A percentile compares a stretch with the other conserved stretches of the same genome.
phyloP scores from a whole-genome alignment of 2,797 vertebrate species.

The Aldrovandia affinis region DNA sequence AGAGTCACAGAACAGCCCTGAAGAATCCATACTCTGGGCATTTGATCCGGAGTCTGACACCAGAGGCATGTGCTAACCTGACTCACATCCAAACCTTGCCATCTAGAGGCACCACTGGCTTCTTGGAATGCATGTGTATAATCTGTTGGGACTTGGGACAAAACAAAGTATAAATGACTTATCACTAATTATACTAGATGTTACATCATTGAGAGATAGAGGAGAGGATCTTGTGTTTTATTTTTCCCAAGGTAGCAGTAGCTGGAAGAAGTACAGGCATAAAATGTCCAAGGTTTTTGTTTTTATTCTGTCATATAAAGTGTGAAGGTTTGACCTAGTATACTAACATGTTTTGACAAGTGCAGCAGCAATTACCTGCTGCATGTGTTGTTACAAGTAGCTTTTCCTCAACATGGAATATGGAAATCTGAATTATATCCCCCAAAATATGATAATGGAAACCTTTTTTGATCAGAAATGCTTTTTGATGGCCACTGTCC shows the following conservation, averaged over 20 bases:
- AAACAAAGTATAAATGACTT: neutral
- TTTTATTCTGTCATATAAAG: conserved; percentile 45
- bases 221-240: neutral
- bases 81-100: neutral
- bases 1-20: neutral
- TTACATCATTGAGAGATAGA: neutral
- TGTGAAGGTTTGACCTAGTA: conserved; percentile 18
- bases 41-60: neutral
- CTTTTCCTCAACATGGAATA: neutral
- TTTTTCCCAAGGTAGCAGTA: no score
- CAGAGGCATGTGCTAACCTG: conserved; percentile 18
- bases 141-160: neutral
- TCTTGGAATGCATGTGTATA: neutral
- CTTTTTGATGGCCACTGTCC: no score
- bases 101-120: neutral
- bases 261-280: conserved; percentile 47
- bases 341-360: conserved; percentile 7
- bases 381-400: neutral
- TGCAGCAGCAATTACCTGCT: neutral
- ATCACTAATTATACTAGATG: neutral
- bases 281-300: conserved; percentile 15
- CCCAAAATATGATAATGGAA: neutral
- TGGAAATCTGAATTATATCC: neutral
- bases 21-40: neutral
- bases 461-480: no score